Percentiles rank a stretch among this genome's conserved stretches.
Evolutionary conservation across 2,888 invertebrate genomes (phyloP).

Genomic region (Mimachlamys varia): DNA sequence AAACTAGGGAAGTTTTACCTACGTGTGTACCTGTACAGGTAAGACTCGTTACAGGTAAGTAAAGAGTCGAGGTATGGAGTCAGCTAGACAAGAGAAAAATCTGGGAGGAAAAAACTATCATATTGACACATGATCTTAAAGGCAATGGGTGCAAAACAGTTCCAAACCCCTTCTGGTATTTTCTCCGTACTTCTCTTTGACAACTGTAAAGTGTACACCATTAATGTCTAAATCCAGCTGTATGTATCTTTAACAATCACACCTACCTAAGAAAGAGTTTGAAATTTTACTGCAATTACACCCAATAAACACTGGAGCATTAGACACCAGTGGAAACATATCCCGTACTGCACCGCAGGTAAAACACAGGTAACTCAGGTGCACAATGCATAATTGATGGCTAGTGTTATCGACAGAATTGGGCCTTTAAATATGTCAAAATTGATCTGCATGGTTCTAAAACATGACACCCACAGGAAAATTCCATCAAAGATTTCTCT

Average conservation of each 20-base stretch:
- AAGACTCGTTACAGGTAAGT: neutral
- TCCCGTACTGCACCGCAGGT: neutral
- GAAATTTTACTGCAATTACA: constrained; percentile 2
- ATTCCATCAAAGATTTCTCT: neutral
- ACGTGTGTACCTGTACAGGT: constrained; percentile 6
- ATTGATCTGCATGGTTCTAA: neutral
- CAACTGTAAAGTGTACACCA: neutral
- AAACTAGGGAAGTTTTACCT: neutral
- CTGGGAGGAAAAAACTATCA: neutral
- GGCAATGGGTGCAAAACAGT: neutral
- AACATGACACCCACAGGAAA: neutral
- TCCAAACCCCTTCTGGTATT: neutral
- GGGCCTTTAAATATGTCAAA: neutral
- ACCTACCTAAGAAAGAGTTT: neutral
- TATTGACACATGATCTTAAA: neutral
- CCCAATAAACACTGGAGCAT: neutral
- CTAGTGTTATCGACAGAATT: neutral
- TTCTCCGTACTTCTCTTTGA: neutral
- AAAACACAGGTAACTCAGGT: constrained; percentile 18
- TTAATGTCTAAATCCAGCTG: neutral
- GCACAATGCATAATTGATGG: constrained; percentile 29
- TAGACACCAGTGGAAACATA: neutral
- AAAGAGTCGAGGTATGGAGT: neutral
- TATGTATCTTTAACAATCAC: neutral
- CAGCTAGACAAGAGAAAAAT: neutral